A percentile compares a stretch with the other conserved stretches of the same genome.
phyloP scores from a whole-genome alignment of 2,113 vertebrate species.

The Zapornia atra region DNA sequence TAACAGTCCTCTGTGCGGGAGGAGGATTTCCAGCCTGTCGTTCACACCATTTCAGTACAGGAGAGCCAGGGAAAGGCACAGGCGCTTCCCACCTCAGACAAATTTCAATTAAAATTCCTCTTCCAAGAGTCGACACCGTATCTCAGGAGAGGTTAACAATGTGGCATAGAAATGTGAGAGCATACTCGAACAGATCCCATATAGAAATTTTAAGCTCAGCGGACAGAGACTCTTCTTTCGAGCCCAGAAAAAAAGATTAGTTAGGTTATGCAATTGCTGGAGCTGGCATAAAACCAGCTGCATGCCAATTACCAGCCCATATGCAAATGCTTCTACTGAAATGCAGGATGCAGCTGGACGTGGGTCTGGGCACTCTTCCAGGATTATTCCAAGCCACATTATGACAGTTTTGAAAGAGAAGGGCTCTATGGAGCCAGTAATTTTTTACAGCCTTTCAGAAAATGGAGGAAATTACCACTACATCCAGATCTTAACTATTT shows the following conservation, averaged over 20 bases:
- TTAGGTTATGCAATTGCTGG: conserved; percentile 51
- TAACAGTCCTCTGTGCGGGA: not conserved
- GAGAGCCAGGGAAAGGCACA: not conserved
- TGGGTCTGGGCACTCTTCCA: conserved; percentile 42
- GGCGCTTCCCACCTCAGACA: not conserved
- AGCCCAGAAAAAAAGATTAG: conserved; percentile 20
- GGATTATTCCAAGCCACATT: conserved; percentile 53
- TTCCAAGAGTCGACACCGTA: not conserved
- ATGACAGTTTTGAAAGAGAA: conserved; percentile 56
- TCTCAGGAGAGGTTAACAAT: conserved; percentile 16
- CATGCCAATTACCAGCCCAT: conserved; percentile 19
- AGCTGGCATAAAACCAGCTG: conserved; percentile 52
- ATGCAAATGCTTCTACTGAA: conserved; percentile 56
- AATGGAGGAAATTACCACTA: conserved; percentile 41
- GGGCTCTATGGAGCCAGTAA: conserved; percentile 9
- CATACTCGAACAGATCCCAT: not conserved
- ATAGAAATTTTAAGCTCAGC: conserved; percentile 18
- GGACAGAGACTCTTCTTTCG: not conserved
- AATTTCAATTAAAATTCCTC: conserved; percentile 38
- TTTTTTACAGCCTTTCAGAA: conserved; percentile 58
- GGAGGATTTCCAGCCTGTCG: not conserved
- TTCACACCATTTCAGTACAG: fast-evolving
- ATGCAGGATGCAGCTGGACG: conserved; percentile 56
- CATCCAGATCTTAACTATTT: not conserved
- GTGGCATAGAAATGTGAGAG: not conserved